These are phyloP conservation scores for Dendrolimus houi DNA, from an alignment of 2,888 invertebrate genomes.

Conservation along the genomic window DNA sequence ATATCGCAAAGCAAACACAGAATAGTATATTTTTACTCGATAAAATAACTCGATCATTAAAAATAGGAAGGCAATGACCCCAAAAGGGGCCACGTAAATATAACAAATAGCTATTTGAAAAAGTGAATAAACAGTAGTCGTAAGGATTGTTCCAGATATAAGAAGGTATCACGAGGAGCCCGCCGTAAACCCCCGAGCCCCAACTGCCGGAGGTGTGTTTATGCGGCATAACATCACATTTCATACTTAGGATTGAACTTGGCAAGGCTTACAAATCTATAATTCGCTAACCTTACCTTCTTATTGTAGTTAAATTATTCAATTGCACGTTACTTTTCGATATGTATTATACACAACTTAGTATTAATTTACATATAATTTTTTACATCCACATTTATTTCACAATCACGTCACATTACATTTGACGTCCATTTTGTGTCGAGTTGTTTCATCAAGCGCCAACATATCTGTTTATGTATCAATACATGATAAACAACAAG, in stretches of 20 bases:
- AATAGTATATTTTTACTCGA: too few relatives aligned
- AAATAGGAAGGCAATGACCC: slow-evolving; percentile 44
- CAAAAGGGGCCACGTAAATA: slow-evolving; percentile 41
- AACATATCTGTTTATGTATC: slow-evolving; percentile 3
- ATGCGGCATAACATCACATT: too few relatives aligned
- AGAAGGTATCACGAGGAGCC: slow-evolving; percentile 9
- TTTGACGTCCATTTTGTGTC: slow-evolving; percentile 72
- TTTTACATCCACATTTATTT: slow-evolving; percentile 37
- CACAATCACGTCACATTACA: slow-evolving; percentile 67
- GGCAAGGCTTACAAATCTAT: too few relatives aligned
- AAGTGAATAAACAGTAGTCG: background rate
- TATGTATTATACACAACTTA: too few relatives aligned
- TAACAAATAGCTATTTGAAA: slow-evolving; percentile 7
- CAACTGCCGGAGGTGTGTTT: background rate
- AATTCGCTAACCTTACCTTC: too few relatives aligned
- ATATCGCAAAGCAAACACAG: background rate
- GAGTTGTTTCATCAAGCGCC: slow-evolving; percentile 21
- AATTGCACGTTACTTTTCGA: too few relatives aligned
- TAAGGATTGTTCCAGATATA: background rate
- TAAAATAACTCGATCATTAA: background rate
- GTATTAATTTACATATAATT: too few relatives aligned
- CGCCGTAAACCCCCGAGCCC: background rate
- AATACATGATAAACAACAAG: background rate
- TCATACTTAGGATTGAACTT: too few relatives aligned
- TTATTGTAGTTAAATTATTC: too few relatives aligned